Conservation (phyloP, 1,140 invertebrate species). For the Popillia japonica region DNA sequence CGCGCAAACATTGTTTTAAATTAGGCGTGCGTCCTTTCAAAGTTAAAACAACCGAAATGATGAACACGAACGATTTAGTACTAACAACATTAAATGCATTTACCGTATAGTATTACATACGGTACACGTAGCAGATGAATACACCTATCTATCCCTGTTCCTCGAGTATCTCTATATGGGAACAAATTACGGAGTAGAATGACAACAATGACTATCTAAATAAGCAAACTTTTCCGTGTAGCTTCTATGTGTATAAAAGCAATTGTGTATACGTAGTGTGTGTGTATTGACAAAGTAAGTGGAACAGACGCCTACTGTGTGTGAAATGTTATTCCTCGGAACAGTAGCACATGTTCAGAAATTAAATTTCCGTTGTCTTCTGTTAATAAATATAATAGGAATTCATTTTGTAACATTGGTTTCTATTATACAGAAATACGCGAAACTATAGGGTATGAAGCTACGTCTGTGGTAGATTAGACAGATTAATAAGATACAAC, state of each 20-base stretch:
- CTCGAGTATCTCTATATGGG: background rate
- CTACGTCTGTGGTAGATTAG: background rate
- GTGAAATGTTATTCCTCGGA: background rate
- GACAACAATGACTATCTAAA: slow-evolving; percentile 18
- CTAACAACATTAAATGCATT: background rate
- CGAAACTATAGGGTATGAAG: background rate
- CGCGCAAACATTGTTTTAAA: background rate
- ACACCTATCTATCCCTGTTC: too few relatives aligned
- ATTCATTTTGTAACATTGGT: background rate
- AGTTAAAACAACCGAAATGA: background rate
- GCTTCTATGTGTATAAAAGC: background rate
- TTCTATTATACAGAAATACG: background rate
- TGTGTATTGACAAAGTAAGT: background rate
- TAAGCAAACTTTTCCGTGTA: slow-evolving; percentile 5
- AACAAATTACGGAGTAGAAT: slow-evolving; percentile 2
- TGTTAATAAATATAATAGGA: slow-evolving; percentile 1
- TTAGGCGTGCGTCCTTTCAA: background rate
- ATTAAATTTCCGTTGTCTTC: slow-evolving; percentile 6
- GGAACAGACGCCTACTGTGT: background rate
- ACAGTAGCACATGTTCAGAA: background rate
- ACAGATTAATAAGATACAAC: too few relatives aligned
- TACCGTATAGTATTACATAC: background rate
- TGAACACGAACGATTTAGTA: background rate
- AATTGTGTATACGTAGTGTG: background rate
- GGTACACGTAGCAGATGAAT: too few relatives aligned